Conservation (phyloP, 2,113 vertebrate species). For the Boulengeromyrus knoepffleri region DNA sequence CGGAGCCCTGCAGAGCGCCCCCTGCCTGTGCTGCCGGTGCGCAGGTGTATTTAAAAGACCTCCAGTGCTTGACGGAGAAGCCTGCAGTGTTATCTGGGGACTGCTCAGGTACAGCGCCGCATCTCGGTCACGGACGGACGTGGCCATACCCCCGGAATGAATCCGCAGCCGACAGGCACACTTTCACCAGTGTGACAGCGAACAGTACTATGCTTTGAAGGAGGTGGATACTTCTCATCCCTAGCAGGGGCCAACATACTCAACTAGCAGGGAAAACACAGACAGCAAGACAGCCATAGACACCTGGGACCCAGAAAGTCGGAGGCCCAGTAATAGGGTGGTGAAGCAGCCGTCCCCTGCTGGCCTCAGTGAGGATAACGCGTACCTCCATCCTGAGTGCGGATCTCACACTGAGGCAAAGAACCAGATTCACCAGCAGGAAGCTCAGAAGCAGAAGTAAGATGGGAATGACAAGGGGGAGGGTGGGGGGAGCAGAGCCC, state of each 20-base stretch:
- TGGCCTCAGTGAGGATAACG: not conserved
- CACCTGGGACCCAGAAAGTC: not conserved
- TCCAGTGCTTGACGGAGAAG: not conserved
- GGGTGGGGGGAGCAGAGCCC: not conserved
- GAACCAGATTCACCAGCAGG: not conserved
- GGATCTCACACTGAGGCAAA: not conserved
- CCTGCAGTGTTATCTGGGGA: not conserved
- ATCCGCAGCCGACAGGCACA: not conserved
- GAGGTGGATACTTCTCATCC: not conserved
- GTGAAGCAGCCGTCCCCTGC: not conserved
- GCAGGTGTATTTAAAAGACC: not conserved
- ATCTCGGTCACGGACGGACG: no score
- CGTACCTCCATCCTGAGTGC: not conserved
- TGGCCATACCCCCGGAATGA: not conserved
- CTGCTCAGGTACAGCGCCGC: not conserved
- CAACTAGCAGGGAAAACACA: not conserved
- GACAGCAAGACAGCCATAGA: not conserved
- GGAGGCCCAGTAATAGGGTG: not conserved
- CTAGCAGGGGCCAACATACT: not conserved
- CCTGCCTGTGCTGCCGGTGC: no score
- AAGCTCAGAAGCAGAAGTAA: not conserved
- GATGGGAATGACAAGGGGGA: not conserved
- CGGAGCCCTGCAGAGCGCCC: not conserved
- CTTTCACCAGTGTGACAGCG: not conserved
- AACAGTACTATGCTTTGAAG: not conserved